These are phyloP conservation scores for Neuroscelio doddi DNA, from an alignment of 2,888 invertebrate species.

Conservation along the genomic window DNA sequence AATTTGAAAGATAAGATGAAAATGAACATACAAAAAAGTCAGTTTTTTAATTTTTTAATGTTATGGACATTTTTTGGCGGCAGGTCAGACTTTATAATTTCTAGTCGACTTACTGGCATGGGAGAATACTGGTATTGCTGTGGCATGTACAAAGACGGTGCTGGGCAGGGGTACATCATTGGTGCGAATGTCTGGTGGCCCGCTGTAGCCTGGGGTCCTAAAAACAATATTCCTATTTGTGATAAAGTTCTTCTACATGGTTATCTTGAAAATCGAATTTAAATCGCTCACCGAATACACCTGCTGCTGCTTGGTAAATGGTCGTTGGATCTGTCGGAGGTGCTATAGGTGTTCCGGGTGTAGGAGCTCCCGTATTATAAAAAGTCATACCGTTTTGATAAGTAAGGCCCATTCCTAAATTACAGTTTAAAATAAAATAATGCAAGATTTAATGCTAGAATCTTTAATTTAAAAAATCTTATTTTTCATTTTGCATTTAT, in stretches of 20 bases:
- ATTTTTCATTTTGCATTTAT: too few relatives aligned
- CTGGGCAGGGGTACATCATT: slow-evolving; percentile 70
- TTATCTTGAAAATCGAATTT: too few relatives aligned
- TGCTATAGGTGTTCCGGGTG: slow-evolving; percentile 65
- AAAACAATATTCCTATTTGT: too few relatives aligned
- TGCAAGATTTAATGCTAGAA: too few relatives aligned
- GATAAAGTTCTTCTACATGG: too few relatives aligned
- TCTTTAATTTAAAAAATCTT: too few relatives aligned
- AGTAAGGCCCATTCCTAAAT: slow-evolving; percentile 66
- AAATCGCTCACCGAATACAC: slow-evolving; percentile 65
- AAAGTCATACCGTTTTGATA: slow-evolving; percentile 72
- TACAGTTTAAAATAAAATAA: too few relatives aligned
- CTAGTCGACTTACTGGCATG: slow-evolving; percentile 66
- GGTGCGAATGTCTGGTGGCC: slow-evolving; percentile 70
- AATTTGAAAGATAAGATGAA: too few relatives aligned
- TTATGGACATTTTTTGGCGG: slow-evolving; percentile 14
- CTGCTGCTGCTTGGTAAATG: slow-evolving; percentile 67
- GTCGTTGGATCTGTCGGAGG: slow-evolving; percentile 67
- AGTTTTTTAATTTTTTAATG: too few relatives aligned
- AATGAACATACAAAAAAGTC: too few relatives aligned
- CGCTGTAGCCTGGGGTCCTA: slow-evolving; percentile 68
- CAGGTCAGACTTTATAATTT: too few relatives aligned
- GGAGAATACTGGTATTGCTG: slow-evolving; percentile 71
- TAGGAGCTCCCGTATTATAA: slow-evolving; percentile 68
- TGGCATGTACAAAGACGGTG: slow-evolving; percentile 70